A percentile compares a stretch with the other conserved stretches of the same genome.
Conservation (phyloP, 2,888 invertebrate species). For the Drosophila bunnanda region DNA sequence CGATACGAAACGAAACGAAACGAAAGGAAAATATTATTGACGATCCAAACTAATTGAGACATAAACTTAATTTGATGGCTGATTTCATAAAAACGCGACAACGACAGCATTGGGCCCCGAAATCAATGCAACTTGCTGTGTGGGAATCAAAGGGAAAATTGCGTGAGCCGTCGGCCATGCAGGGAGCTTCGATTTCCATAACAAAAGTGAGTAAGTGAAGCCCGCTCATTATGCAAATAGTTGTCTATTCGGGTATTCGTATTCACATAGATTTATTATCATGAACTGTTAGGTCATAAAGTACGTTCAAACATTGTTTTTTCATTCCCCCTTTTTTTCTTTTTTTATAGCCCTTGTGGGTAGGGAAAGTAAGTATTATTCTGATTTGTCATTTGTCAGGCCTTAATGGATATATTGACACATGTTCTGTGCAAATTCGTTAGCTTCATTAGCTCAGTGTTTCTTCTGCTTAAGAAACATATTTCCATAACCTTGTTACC, state of each 20-base stretch:
- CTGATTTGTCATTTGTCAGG: constrained; percentile 27
- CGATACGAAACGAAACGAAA: constrained; percentile 19
- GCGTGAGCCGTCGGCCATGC: constrained; percentile 29
- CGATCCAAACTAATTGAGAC: constrained; percentile 72
- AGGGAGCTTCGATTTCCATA: constrained; percentile 51
- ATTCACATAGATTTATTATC: constrained; percentile 37
- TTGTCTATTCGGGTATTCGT: constrained; percentile 1
- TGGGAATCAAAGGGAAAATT: constrained; percentile 19
- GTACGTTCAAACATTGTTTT: constrained; percentile 21
- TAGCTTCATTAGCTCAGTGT: not conserved
- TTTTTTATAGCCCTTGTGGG: constrained; percentile 10
- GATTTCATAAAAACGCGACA: constrained; percentile 50
- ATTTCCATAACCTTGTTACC: not conserved
- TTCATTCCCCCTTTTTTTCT: not conserved
- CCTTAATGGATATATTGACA: constrained; percentile 1
- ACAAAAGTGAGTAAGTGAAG: constrained; percentile 37
- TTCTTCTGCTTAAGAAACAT: not conserved
- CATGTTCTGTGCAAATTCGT: not conserved
- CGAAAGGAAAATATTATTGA: constrained; percentile 53
- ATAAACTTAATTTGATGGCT: constrained; percentile 66
- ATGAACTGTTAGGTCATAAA: constrained; percentile 43
- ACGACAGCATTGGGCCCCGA: constrained; percentile 40
- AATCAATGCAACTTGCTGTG: constrained; percentile 50
- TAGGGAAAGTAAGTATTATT: constrained; percentile 17
- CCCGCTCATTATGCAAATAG: constrained; percentile 39